These are phyloP conservation scores for Morpho achilles DNA, from an alignment of 2,888 invertebrate species.

Conservation along the genomic window DNA sequence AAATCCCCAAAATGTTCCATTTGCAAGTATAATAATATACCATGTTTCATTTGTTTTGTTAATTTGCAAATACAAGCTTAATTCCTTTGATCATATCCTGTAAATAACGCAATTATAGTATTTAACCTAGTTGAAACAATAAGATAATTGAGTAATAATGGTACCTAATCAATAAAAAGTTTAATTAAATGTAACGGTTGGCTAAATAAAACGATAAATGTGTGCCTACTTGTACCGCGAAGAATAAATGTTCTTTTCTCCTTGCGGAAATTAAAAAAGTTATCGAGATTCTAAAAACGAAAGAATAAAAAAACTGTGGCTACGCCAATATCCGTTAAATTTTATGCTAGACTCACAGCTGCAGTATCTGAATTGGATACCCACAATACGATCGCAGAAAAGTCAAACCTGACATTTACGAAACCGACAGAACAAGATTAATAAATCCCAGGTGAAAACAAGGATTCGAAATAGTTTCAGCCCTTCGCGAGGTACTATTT, in stretches of 20 bases:
- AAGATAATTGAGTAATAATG: too few relatives aligned
- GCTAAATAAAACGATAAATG: too few relatives aligned
- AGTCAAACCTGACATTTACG: too few relatives aligned
- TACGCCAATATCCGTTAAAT: conserved; percentile 6
- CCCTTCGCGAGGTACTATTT: too few relatives aligned
- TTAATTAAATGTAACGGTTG: too few relatives aligned
- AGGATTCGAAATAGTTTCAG: too few relatives aligned
- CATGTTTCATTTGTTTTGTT: neutral
- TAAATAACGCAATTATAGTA: neutral
- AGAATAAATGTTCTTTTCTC: too few relatives aligned
- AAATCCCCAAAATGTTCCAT: neutral
- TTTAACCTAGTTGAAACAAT: too few relatives aligned
- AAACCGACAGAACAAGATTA: too few relatives aligned
- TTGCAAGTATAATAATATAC: neutral
- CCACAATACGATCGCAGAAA: neutral
- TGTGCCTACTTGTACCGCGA: too few relatives aligned
- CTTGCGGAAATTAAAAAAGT: neutral
- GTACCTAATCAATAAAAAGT: too few relatives aligned
- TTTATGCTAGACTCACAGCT: conserved; percentile 7
- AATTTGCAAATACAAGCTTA: neutral
- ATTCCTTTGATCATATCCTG: neutral
- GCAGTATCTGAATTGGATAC: conserved; percentile 6
- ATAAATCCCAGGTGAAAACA: too few relatives aligned
- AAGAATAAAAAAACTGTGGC: neutral
- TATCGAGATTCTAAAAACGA: neutral